Evolutionary conservation across 2,888 invertebrate species (phyloP).

Genomic region (Iphiclides podalirius): DNA sequence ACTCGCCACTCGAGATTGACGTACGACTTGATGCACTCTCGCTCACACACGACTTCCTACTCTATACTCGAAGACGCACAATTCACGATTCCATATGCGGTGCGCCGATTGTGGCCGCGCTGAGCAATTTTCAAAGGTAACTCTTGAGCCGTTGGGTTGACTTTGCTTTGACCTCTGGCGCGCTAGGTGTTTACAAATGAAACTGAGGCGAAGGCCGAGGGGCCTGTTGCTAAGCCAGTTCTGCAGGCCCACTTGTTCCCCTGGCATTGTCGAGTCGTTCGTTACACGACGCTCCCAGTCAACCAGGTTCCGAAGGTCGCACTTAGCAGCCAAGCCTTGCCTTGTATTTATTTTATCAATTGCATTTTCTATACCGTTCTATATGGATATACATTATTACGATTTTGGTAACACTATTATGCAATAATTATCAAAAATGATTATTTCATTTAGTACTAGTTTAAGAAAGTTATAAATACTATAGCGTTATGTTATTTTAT

Average conservation of each 20-base stretch:
- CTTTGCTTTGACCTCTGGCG: slow-evolving; percentile 23
- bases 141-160: rapidly evolving
- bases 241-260: slow-evolving; percentile 33
- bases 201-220: slow-evolving; percentile 40
- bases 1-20: slow-evolving; percentile 10
- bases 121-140: slow-evolving; percentile 4
- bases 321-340: no score
- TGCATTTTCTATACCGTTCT: no score
- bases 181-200: slow-evolving; percentile 34
- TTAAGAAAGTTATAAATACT: no score
- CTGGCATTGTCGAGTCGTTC: background rate
- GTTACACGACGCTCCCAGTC: background rate
- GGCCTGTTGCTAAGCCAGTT: slow-evolving; percentile 54
- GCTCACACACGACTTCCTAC: slow-evolving; percentile 27
- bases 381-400: no score
- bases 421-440: no score
- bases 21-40: slow-evolving; percentile 30
- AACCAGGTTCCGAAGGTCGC: slow-evolving; percentile 1
- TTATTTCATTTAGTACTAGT: no score
- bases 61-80: slow-evolving; percentile 12
- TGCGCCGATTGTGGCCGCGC: no score
- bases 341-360: no score
- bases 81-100: background rate
- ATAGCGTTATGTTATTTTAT: no score
- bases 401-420: no score